Percentiles rank a stretch among this genome's conserved stretches.
Evolutionary conservation across 2,113 vertebrate genomes (phyloP).

Genomic region (Cromileptes altivelis): DNA sequence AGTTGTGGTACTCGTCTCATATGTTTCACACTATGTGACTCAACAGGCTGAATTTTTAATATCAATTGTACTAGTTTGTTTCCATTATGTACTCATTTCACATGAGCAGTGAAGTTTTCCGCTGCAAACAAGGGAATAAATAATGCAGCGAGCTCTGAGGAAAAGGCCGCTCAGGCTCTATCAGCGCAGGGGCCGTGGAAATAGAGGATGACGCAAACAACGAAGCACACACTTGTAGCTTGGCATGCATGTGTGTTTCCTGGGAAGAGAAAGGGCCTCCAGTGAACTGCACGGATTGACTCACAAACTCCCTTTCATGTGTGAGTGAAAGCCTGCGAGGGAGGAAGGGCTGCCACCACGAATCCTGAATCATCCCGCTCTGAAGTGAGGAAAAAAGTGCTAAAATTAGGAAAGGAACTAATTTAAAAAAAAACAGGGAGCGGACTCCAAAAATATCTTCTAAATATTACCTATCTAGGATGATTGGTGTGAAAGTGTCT

Average conservation of each 20-base stretch:
- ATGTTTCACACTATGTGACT: neutral
- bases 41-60: slow-evolving; percentile 8
- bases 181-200: slow-evolving; percentile 22
- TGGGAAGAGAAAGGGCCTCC: neutral
- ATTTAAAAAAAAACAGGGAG: neutral
- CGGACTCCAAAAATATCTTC: neutral
- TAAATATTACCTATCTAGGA: neutral
- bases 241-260: slow-evolving; percentile 9
- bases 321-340: neutral
- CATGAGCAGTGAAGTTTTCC: slow-evolving; percentile 11
- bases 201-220: slow-evolving; percentile 55
- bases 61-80: neutral
- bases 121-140: slow-evolving; percentile 5
- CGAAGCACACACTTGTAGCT: neutral
- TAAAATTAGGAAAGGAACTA: slow-evolving; percentile 10
- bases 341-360: slow-evolving; percentile 8
- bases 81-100: neutral
- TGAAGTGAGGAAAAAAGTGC: slow-evolving; percentile 30
- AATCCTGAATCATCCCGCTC: slow-evolving; percentile 27
- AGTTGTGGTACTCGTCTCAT: neutral
- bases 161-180: neutral
- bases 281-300: slow-evolving; percentile 1
- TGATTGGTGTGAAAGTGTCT: slow-evolving; percentile 10
- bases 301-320: slow-evolving; percentile 9
- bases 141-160: slow-evolving; percentile 27